phyloP scores from a whole-genome alignment of 2,797 vertebrate genomes.

The Halcyon smyrnensis region DNA sequence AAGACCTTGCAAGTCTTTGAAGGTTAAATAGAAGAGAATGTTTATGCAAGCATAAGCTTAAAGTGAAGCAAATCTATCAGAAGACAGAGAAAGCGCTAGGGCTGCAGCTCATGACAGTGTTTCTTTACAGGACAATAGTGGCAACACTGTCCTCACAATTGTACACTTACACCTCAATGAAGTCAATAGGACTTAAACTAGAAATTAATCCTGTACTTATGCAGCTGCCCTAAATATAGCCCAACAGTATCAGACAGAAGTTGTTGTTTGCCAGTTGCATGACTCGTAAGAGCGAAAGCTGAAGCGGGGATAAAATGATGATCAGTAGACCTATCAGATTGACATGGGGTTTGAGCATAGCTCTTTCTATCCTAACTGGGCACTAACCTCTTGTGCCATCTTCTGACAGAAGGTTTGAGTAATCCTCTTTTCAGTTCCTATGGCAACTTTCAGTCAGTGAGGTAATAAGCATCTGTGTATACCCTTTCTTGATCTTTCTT shows the following conservation, averaged over 20 bases:
- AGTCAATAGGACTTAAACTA: background rate
- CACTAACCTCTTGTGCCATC: background rate
- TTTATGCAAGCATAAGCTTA: background rate
- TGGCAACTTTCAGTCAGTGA: background rate
- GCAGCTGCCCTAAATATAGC: background rate
- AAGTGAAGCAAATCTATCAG: background rate
- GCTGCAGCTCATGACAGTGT: background rate
- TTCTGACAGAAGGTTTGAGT: background rate
- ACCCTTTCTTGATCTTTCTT: background rate
- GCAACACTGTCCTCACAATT: accelerated
- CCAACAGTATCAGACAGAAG: background rate
- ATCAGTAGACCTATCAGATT: background rate
- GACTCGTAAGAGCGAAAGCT: background rate
- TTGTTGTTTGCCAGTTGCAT: background rate
- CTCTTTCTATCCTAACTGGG: background rate
- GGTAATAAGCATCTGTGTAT: background rate
- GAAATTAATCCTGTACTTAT: background rate
- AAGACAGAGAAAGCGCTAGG: background rate
- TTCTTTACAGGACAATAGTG: background rate
- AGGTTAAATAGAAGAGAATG: background rate
- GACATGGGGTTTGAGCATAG: background rate
- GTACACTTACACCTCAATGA: accelerated
- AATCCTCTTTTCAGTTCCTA: background rate
- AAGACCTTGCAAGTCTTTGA: background rate
- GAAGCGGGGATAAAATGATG: background rate